These are phyloP conservation scores for Troilus luridus DNA, from an alignment of 2,888 invertebrate species.

Conservation along the genomic window DNA sequence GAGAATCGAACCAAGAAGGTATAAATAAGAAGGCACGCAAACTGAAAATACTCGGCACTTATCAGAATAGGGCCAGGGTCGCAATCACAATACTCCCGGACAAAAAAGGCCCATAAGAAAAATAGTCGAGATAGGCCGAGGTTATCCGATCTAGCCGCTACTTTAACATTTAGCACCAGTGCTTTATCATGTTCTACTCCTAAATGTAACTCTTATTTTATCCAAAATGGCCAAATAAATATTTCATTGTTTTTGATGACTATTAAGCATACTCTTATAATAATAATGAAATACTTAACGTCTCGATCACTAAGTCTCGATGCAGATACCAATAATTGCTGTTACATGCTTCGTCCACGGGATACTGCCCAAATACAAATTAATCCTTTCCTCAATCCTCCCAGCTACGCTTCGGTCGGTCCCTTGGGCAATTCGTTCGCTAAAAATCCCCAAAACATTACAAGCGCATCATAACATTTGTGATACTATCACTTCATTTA, in stretches of 20 bases:
- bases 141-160: neutral
- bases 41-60: neutral
- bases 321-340: too few species aligned
- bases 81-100: neutral
- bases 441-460: too few species aligned
- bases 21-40: neutral
- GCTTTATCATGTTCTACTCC: neutral
- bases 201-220: neutral
- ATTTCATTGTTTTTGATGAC: neutral
- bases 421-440: too few species aligned
- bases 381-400: too few species aligned
- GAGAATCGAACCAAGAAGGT: neutral
- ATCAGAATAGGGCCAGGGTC: conserved; percentile 30
- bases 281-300: too few species aligned
- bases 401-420: too few species aligned
- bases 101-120: neutral
- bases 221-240: neutral
- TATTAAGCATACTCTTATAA: neutral
- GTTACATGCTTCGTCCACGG: too few species aligned
- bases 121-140: conserved; percentile 1
- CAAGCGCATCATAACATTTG: too few species aligned
- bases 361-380: too few species aligned
- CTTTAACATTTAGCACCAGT: neutral
- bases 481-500: too few species aligned
- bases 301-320: too few species aligned